Evolutionary conservation across 2,888 invertebrate genomes (phyloP).

Genomic region (Trypoxylon attenuatum): DNA sequence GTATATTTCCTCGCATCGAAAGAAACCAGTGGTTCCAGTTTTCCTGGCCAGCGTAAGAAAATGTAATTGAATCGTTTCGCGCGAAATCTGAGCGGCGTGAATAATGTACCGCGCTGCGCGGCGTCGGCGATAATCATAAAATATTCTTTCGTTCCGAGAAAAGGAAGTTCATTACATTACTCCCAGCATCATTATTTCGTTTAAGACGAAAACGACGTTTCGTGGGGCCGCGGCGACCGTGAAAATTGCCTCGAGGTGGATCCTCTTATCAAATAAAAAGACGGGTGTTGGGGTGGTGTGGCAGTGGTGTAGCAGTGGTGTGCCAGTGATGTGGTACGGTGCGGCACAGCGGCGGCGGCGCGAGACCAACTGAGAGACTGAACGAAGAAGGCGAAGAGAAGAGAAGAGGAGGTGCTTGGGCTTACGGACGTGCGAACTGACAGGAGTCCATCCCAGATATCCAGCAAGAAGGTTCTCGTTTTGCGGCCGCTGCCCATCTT

Average conservation of each 20-base stretch:
- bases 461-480: constrained; percentile 63
- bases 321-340: no score
- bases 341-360: constrained; percentile 29
- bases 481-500: constrained; percentile 56
- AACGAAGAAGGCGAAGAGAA: constrained; percentile 38
- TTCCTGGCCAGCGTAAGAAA: no score
- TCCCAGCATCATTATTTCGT: constrained; percentile 53
- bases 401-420: constrained; percentile 49
- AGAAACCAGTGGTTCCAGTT: no score
- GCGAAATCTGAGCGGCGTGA: no score
- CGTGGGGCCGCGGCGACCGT: constrained; percentile 50
- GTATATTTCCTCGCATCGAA: no score
- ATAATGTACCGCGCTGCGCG: no score
- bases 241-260: constrained; percentile 55
- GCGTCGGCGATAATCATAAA: constrained; percentile 55
- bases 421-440: constrained; percentile 68
- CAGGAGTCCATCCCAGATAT: constrained; percentile 64
- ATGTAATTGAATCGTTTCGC: no score
- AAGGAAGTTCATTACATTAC: constrained; percentile 36
- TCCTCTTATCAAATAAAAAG: constrained; percentile 60
- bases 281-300: constrained; percentile 38
- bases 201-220: constrained; percentile 56
- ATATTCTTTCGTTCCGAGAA: constrained; percentile 23
- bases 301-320: no score
- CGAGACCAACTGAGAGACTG: constrained; percentile 28